Percentiles rank a stretch among this genome's conserved stretches.
Evolutionary conservation across 2,113 vertebrate genomes (phyloP).

Genomic region (Rhea americana): DNA sequence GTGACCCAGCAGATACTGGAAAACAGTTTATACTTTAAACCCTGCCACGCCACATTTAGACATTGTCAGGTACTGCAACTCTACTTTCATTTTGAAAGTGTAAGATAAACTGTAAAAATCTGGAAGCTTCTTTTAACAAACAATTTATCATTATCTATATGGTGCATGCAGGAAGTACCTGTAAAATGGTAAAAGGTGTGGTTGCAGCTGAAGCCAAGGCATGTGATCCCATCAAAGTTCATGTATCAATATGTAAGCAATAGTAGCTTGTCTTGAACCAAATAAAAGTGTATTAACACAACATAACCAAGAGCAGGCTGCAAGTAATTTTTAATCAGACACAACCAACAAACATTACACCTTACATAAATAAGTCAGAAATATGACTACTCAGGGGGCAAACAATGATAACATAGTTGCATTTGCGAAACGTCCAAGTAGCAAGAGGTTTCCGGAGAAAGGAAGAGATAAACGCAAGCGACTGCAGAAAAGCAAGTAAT

Average conservation of each 20-base stretch:
- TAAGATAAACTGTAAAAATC: neutral
- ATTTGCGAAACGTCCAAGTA: neutral
- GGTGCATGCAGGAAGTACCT: accelerated
- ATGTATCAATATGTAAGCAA: neutral
- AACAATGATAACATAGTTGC: neutral
- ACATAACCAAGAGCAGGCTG: neutral
- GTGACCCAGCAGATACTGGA: neutral
- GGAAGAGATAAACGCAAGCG: neutral
- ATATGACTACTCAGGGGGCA: neutral
- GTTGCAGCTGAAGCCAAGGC: too few species aligned
- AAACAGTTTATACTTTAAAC: neutral
- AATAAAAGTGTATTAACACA: neutral
- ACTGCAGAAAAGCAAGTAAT: neutral
- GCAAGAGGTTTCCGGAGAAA: neutral
- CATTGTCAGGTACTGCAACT: neutral
- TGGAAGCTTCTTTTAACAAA: neutral
- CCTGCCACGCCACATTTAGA: neutral
- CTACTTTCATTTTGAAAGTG: neutral
- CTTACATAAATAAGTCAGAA: neutral
- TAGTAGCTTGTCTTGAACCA: neutral
- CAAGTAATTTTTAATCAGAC: neutral
- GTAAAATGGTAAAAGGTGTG: neutral
- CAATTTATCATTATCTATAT: neutral
- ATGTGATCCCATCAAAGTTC: neutral
- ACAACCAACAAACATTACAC: neutral